These are phyloP conservation scores for Electrophaes corylata DNA, from an alignment of 2,888 invertebrate species.

Conservation along the genomic window DNA sequence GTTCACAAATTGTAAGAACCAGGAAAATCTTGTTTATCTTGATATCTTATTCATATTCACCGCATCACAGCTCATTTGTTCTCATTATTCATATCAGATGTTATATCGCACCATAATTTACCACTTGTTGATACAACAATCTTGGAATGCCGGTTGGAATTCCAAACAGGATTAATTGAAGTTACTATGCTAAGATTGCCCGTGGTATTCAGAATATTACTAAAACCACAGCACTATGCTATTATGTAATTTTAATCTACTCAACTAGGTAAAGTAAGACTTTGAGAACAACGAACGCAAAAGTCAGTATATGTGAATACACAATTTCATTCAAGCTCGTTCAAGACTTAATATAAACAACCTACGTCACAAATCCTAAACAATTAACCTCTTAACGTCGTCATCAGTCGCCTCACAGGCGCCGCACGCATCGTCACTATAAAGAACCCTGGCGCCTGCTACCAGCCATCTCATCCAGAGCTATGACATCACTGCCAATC, in stretches of 20 bases:
- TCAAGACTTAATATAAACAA: constrained; percentile 21
- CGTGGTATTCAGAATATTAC: not conserved
- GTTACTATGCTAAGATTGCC: not conserved
- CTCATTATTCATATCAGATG: constrained; percentile 27
- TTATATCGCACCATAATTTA: constrained; percentile 18
- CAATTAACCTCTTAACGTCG: constrained; percentile 47
- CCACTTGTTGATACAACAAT: constrained; percentile 29
- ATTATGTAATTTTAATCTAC: not conserved
- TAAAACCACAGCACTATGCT: not conserved
- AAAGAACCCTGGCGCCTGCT: constrained; percentile 55
- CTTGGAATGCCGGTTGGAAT: constrained; percentile 2
- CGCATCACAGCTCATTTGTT: constrained; percentile 24
- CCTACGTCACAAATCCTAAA: constrained; percentile 34
- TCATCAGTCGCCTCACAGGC: constrained; percentile 51
- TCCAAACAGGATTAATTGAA: constrained; percentile 8
- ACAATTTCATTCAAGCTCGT: not conserved
- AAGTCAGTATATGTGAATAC: not conserved
- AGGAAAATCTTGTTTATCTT: constrained; percentile 13
- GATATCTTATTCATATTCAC: constrained; percentile 24
- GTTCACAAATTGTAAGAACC: not conserved
- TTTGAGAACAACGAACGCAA: not conserved
- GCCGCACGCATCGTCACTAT: constrained; percentile 62
- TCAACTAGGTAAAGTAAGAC: not conserved
- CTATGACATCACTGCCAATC: constrained; percentile 17
- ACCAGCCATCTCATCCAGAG: constrained; percentile 15